Conservation (phyloP, 2,113 vertebrate genomes). For the Hipposideros armiger region DNA sequence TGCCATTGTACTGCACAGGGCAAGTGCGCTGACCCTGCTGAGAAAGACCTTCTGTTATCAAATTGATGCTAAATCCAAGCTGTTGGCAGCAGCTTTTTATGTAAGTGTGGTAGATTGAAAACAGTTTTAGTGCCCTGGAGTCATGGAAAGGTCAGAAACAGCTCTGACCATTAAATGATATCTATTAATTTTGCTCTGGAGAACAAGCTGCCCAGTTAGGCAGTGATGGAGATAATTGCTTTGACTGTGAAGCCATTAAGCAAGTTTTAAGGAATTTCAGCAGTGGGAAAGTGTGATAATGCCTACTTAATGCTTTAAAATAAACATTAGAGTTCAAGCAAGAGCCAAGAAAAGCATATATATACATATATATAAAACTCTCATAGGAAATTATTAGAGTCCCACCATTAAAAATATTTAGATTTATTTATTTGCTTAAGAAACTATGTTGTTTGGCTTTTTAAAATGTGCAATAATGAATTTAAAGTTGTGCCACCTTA, state of each 20-base stretch:
- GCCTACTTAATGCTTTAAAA: conserved; percentile 7
- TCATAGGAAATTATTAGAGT: not conserved
- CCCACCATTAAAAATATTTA: not conserved
- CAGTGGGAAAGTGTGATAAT: conserved; percentile 44
- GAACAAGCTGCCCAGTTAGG: conserved; percentile 48
- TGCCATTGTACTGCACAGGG: not conserved
- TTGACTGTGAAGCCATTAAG: conserved; percentile 52
- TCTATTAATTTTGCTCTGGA: conserved; percentile 72
- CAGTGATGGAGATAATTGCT: conserved; percentile 66
- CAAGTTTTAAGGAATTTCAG: conserved; percentile 62
- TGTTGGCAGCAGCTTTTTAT: conserved; percentile 70
- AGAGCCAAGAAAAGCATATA: not conserved
- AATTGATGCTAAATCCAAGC: conserved; percentile 71
- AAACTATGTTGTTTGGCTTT: not conserved
- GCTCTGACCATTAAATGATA: conserved; percentile 74
- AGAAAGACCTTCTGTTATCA: conserved; percentile 78
- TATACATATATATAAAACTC: not conserved
- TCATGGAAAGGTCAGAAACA: conserved; percentile 67
- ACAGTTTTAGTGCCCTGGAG: conserved; percentile 59
- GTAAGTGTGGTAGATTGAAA: conserved; percentile 60
- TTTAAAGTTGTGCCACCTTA: not conserved
- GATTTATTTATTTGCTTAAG: not conserved
- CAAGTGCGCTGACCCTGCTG: conserved; percentile 9
- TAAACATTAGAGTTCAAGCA: conserved; percentile 20
- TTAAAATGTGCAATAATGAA: not conserved